Conservation (phyloP, 1,140 invertebrate species). For the Sipha flava region DNA sequence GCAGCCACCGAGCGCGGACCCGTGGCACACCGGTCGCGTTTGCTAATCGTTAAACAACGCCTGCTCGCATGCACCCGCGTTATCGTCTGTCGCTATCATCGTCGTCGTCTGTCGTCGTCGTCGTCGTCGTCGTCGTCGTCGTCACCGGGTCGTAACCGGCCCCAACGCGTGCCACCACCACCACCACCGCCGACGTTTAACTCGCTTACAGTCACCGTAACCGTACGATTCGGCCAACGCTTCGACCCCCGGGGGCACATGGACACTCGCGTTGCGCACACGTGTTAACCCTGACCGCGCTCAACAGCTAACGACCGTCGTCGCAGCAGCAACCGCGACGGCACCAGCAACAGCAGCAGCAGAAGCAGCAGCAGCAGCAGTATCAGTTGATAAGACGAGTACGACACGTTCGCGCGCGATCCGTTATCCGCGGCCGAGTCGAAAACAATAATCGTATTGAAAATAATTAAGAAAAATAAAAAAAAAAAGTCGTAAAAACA, state of each 20-base stretch:
- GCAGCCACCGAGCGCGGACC: background rate
- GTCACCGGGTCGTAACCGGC: background rate
- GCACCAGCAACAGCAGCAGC: background rate
- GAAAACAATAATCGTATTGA: background rate
- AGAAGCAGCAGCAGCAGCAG: background rate
- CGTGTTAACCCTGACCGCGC: slow-evolving; percentile 25
- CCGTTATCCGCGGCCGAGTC: background rate
- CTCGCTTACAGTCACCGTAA: too few relatives aligned
- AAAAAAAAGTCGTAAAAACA: too few relatives aligned
- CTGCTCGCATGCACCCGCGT: background rate
- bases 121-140: background rate
- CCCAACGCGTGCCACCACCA: too few relatives aligned
- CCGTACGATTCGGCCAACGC: too few relatives aligned
- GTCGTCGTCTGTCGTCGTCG: too few relatives aligned
- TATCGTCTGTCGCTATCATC: background rate
- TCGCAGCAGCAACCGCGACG: background rate
- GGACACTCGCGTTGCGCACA: background rate
- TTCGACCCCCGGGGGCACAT: background rate
- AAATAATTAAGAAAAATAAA: too few relatives aligned
- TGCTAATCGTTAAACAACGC: slow-evolving; percentile 11
- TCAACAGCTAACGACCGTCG: background rate
- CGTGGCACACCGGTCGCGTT: background rate
- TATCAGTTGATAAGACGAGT: background rate
- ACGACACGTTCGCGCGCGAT: background rate
- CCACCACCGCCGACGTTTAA: too few relatives aligned